Conservation (phyloP, 2,888 invertebrate species). For the Rotaria sp. region DNA sequence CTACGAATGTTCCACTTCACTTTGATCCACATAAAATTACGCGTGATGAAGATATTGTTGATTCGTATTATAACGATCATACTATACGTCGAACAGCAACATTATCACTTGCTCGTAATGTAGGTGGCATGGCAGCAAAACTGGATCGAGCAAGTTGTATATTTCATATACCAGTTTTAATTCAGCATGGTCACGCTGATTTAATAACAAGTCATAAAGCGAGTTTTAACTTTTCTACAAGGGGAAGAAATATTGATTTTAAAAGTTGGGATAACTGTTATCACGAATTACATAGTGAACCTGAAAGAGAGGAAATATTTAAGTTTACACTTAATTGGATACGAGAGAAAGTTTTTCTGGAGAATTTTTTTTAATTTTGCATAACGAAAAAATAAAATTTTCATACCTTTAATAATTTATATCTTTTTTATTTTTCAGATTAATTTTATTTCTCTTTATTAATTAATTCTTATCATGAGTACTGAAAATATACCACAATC, state of each 20-base stretch:
- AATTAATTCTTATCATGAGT: neutral
- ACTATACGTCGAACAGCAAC: neutral
- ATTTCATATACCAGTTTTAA: conserved; percentile 7
- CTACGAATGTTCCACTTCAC: neutral
- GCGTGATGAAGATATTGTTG: neutral
- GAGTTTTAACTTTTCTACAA: neutral
- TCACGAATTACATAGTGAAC: conserved; percentile 19
- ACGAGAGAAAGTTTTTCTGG: neutral
- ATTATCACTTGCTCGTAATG: neutral
- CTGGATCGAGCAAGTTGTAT: neutral
- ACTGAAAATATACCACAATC: conserved; percentile 35
- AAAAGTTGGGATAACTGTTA: neutral
- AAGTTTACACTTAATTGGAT: neutral
- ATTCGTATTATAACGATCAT: neutral
- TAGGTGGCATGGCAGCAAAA: neutral
- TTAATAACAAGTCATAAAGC: neutral
- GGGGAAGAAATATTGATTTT: neutral
- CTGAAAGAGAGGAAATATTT: neutral
- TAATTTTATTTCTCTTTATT: neutral
- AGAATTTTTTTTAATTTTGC: neutral
- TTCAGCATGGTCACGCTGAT: neutral
- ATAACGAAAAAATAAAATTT: neutral
- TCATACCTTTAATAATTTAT: neutral
- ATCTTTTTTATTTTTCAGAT: neutral
- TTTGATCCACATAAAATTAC: neutral